Percentiles rank a stretch among this genome's conserved stretches.
Conservation (phyloP, 2,113 vertebrate genomes). For the Plecturocebus donacophilus region DNA sequence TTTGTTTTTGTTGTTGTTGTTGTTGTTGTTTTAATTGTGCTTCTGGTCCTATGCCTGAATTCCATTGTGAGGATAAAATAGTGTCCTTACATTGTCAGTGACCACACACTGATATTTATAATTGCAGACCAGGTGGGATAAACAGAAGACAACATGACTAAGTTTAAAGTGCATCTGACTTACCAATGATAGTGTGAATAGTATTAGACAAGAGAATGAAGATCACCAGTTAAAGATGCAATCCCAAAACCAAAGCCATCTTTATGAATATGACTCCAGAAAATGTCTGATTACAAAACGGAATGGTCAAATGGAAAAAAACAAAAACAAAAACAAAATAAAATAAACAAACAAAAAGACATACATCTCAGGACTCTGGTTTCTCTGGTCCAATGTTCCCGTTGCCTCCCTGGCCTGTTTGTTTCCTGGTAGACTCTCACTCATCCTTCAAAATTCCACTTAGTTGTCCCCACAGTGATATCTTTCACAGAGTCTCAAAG, state of each 20-base stretch:
- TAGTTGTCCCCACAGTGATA: background rate
- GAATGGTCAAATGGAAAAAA: background rate
- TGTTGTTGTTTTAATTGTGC: too few species aligned
- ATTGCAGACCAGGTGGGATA: background rate
- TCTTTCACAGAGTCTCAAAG: background rate
- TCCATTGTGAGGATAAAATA: background rate
- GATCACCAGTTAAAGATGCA: constrained; percentile 94
- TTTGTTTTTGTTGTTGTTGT: too few species aligned
- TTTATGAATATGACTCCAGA: constrained; percentile 96
- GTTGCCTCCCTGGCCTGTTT: background rate
- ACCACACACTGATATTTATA: background rate
- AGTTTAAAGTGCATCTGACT: constrained; percentile 26
- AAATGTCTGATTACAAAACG: constrained; percentile 90
- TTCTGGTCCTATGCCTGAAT: background rate
- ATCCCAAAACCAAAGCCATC: constrained; percentile 85
- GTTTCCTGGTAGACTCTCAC: background rate
- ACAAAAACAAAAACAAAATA: background rate
- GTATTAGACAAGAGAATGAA: constrained; percentile 87
- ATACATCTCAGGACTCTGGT: background rate
- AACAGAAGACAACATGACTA: background rate
- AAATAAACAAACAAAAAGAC: background rate
- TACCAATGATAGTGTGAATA: constrained; percentile 94
- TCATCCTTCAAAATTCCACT: background rate
- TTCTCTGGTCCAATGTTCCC: background rate
- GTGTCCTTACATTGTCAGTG: rapidly evolving